These are phyloP conservation scores for Hydrochoerus hydrochaeris DNA, from an alignment of 2,113 vertebrate genomes.

Conservation along the genomic window DNA sequence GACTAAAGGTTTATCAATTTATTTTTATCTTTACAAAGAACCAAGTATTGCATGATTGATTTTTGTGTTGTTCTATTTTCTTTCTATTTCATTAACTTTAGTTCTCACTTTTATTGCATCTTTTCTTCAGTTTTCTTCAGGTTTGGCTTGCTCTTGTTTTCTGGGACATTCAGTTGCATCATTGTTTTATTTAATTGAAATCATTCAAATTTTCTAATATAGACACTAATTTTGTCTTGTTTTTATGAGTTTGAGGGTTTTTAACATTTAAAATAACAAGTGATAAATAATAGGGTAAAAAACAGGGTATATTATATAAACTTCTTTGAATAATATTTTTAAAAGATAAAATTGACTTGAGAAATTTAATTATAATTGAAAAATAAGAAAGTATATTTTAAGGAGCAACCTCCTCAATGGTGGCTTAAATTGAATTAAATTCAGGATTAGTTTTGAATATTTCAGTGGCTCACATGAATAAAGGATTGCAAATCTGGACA, in stretches of 20 bases:
- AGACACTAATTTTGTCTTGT: neutral
- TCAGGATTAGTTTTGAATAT: neutral
- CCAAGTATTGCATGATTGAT: neutral
- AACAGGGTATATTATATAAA: neutral
- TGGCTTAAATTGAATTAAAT: neutral
- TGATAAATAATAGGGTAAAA: neutral
- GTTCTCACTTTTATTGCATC: neutral
- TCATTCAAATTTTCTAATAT: neutral
- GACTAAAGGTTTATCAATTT: neutral
- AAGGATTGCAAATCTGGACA: neutral
- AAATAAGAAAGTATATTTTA: neutral
- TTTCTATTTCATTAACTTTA: neutral
- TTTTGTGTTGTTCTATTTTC: neutral
- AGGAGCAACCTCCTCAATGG: neutral
- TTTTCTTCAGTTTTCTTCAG: neutral
- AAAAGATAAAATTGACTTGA: neutral
- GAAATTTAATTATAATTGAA: neutral
- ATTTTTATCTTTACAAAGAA: neutral
- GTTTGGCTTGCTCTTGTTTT: neutral
- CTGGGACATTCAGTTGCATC: neutral
- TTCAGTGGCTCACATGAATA: neutral
- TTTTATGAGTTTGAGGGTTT: neutral
- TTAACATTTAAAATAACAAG: neutral
- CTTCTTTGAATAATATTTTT: neutral
- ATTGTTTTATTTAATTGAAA: neutral